Evolutionary conservation across 2,113 vertebrate species (phyloP), one percentile per base, ranked within the genome.

Genomic region (Campylorhamphus procurvoides): DNA sequence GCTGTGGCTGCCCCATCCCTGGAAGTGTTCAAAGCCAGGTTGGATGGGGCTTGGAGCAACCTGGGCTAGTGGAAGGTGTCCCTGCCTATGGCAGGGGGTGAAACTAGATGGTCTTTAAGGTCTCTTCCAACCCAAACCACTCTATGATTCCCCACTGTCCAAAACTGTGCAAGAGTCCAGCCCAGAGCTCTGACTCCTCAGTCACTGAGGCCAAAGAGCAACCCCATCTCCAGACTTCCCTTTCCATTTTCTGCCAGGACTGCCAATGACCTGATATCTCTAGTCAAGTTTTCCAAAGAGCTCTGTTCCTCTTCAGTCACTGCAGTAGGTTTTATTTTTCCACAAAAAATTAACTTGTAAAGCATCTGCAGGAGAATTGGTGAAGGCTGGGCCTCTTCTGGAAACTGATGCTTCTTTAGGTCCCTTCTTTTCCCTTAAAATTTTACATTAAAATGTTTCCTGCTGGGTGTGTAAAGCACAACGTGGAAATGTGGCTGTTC

Each of bases 71-170:
- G n/a, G 29, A 5, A 75, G 13, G 39, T 47, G 46, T 60, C 16
- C 33, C 46, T 89, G 39, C 7, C 29, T 39, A 25, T 16, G 52
- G 52, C 19, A 75, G 33, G 24, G 22, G 19, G 4, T 53, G 39
- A 16, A 4, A 39, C 0, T 0, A 3, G n/a, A 4, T 40, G 62
- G 3, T 6, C 16, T 75, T 35, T 68, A 9, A 75, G 28, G 24
- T 82, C 62, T 22, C 22, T 77, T 63, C 35, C 53, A 60, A 47
- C 46, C 39, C 46, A 60, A 55, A 14, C 29, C 24, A 47, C n/a
- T 53, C 39, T 22, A 5, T n/a, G 22, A 46, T 47, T 56, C 79
- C 47, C 56, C 40, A 20, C 1, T 22, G 29, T 14, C 33, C 1
- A 1, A 63, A 35, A 28, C 72, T 40, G 24, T 40, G 40, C 46